Conservation (phyloP, 2,888 invertebrate species). For the Habroteleia sp. region DNA sequence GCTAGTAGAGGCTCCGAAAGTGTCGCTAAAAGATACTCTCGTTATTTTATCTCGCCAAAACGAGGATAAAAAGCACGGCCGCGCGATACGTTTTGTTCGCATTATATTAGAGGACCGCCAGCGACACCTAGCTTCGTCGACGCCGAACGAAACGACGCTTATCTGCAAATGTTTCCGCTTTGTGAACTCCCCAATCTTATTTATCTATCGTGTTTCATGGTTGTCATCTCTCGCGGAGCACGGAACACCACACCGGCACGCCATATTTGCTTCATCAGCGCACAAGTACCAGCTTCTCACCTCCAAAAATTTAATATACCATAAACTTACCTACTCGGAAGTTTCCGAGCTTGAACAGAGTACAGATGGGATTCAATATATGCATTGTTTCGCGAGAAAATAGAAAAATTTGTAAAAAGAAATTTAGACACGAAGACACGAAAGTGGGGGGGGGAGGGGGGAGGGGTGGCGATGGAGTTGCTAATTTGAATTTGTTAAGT, state of each 20-base stretch:
- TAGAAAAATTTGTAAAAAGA: too few relatives aligned
- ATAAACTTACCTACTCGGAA: slow-evolving; percentile 23
- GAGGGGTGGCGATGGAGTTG: too few relatives aligned
- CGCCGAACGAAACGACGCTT: slow-evolving; percentile 36
- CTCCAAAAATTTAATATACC: slow-evolving; percentile 32
- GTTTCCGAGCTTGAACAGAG: slow-evolving; percentile 2
- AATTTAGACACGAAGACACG: too few relatives aligned
- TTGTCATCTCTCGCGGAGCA: slow-evolving; percentile 46
- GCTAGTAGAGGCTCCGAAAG: too few relatives aligned
- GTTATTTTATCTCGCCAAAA: too few relatives aligned
- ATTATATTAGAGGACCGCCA: slow-evolving; percentile 44
- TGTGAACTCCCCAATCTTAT: slow-evolving; percentile 58
- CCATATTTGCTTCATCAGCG: slow-evolving; percentile 46
- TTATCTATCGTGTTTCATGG: slow-evolving; percentile 61
- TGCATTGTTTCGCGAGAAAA: too few relatives aligned
- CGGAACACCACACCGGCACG: slow-evolving; percentile 24
- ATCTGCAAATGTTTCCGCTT: slow-evolving; percentile 59
- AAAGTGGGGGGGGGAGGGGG: too few relatives aligned
- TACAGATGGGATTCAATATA: too few relatives aligned
- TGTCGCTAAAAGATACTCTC: too few relatives aligned
- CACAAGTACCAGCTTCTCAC: slow-evolving; percentile 26
- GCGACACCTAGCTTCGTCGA: slow-evolving; percentile 27
- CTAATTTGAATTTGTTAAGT: neutral
- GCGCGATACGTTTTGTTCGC: slow-evolving; percentile 24
- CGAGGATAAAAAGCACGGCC: slow-evolving; percentile 10